Evolutionary conservation across 2,888 invertebrate species (phyloP).

Genomic region (Habroteleia sp.): DNA sequence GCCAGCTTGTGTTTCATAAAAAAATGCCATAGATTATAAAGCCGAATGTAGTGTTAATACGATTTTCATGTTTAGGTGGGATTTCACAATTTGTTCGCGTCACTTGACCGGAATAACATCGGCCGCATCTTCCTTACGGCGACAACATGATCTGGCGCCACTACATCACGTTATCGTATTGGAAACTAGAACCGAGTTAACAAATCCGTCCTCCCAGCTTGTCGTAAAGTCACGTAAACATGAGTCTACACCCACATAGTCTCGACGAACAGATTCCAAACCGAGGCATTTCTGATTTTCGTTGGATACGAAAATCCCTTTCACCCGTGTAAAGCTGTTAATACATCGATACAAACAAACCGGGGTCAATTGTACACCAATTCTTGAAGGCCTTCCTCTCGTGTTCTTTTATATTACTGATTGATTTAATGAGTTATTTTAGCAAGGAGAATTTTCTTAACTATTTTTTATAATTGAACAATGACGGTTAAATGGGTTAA

Average conservation of each 20-base stretch:
- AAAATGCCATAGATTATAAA: constrained; percentile 45
- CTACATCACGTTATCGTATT: constrained; percentile 61
- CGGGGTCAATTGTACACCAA: constrained; percentile 59
- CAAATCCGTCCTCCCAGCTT: constrained; percentile 56
- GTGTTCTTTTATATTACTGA: too few species aligned
- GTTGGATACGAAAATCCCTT: constrained; percentile 59
- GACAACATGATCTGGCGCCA: constrained; percentile 60
- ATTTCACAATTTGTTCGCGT: constrained; percentile 58
- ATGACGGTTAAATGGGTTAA: too few species aligned
- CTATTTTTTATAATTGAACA: too few species aligned
- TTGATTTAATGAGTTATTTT: too few species aligned
- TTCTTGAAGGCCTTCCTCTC: constrained; percentile 4
- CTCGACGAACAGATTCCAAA: constrained; percentile 50
- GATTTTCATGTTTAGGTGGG: constrained; percentile 56
- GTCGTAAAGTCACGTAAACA: constrained; percentile 60
- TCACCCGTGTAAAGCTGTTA: constrained; percentile 56
- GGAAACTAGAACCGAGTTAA: constrained; percentile 61
- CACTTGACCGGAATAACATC: constrained; percentile 45
- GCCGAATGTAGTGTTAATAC: constrained; percentile 53
- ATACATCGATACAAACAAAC: constrained; percentile 61
- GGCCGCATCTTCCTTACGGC: constrained; percentile 50
- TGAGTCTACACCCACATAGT: constrained; percentile 57
- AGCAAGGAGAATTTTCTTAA: too few species aligned
- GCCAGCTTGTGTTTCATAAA: constrained; percentile 40
- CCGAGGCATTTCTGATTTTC: constrained; percentile 60